Percentiles rank a stretch among this genome's conserved stretches.
These are phyloP conservation scores for Scylla paramamosain DNA, from an alignment of 1,140 invertebrate species.

Conservation along the genomic window DNA sequence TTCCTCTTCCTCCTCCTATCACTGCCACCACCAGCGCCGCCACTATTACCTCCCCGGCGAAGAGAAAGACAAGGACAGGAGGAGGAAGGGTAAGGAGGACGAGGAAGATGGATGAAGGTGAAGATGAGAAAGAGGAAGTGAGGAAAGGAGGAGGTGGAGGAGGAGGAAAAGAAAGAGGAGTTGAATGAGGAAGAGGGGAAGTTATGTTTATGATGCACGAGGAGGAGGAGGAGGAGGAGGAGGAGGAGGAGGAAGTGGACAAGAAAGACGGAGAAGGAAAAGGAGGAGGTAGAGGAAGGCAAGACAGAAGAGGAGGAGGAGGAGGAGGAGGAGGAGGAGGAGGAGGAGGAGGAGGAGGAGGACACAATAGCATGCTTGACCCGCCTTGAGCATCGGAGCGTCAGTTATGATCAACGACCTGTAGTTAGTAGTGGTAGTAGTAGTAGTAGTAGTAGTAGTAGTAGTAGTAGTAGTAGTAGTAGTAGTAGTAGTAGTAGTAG, in stretches of 20 bases:
- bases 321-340: no score
- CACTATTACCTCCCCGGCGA: not conserved
- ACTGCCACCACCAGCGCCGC: not conserved
- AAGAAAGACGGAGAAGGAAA: no score
- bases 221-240: not conserved
- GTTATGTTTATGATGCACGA: not conserved
- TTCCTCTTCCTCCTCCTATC: not conserved
- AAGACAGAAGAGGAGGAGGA: not conserved
- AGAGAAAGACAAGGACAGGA: no score
- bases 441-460: slow-evolving; percentile 23
- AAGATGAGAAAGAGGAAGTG: not conserved
- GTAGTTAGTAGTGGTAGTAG: not conserved
- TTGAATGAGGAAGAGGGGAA: not conserved
- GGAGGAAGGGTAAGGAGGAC: not conserved
- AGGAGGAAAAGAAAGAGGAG: not conserved
- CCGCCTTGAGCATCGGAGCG: no score
- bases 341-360: no score
- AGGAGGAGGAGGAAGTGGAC: no score
- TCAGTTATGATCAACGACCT: no score
- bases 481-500: slow-evolving; percentile 19
- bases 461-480: slow-evolving; percentile 15
- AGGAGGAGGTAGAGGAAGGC: not conserved
- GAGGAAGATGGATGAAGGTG: not conserved
- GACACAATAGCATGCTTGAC: no score
- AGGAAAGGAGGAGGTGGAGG: not conserved